Evolutionary conservation across 2,113 vertebrate genomes (phyloP).

Genomic region (Perca flavescens): DNA sequence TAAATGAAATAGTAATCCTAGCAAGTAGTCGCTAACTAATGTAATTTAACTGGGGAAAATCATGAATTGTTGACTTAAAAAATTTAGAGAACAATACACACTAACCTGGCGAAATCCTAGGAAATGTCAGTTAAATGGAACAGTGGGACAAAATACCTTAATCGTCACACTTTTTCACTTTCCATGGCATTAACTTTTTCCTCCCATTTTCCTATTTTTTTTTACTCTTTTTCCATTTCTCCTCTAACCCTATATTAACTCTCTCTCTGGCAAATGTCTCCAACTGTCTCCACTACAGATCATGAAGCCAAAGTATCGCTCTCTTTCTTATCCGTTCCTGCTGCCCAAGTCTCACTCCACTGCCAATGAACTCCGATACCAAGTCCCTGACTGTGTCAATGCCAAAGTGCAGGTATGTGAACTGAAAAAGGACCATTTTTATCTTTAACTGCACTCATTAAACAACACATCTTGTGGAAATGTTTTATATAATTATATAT

Average conservation of each 20-base stretch:
- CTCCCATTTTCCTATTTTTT: background rate
- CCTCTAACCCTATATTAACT: background rate
- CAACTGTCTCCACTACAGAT: constrained; percentile 83
- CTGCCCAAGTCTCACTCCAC: constrained; percentile 94
- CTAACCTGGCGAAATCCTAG: background rate
- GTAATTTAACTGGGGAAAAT: background rate
- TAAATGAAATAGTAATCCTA: background rate
- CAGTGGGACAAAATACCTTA: constrained; percentile 39
- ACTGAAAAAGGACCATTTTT: background rate
- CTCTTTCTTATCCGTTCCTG: constrained; percentile 94
- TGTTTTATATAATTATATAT: background rate
- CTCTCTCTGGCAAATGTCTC: background rate
- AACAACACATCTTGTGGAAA: background rate
- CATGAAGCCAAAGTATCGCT: constrained; percentile 97
- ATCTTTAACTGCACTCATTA: background rate
- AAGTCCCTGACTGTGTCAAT: constrained; percentile 87
- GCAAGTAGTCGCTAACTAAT: background rate
- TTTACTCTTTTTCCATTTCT: constrained; percentile 5
- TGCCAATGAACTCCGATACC: constrained; percentile 88
- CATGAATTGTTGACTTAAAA: background rate
- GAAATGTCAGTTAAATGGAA: background rate
- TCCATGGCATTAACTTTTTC: constrained; percentile 18
- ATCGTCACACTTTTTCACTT: constrained; percentile 30
- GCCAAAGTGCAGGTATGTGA: constrained; percentile 90
- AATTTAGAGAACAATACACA: constrained; percentile 25